Evolutionary conservation across 2,113 vertebrate species (phyloP).

Genomic region (Sorex araneus): DNA sequence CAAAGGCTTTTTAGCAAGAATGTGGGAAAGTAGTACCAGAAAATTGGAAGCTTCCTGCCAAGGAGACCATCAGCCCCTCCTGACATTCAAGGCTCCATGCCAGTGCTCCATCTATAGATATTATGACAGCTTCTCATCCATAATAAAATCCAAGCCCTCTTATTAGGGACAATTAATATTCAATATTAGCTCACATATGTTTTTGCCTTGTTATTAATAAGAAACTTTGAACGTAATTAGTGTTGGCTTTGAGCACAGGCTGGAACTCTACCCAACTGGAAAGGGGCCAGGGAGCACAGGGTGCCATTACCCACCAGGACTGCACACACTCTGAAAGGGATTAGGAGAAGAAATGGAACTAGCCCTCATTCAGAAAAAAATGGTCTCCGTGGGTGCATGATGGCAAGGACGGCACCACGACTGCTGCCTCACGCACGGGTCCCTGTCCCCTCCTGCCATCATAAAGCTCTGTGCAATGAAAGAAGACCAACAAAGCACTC

Average conservation of each 20-base stretch:
- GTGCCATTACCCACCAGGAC: conserved; percentile 62
- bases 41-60: conserved; percentile 74
- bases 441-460: background rate
- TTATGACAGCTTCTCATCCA: background rate
- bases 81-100: conserved; percentile 47
- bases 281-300: conserved; percentile 51
- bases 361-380: conserved; percentile 27
- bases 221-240: conserved; percentile 76
- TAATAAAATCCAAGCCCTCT: conserved; percentile 51
- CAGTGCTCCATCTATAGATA: conserved; percentile 48
- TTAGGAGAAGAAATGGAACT: conserved; percentile 62
- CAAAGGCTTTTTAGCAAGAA: conserved; percentile 68
- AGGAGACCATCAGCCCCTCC: conserved; percentile 46
- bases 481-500: background rate
- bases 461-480: background rate
- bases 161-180: conserved; percentile 78
- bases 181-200: conserved; percentile 67
- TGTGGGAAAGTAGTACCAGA: conserved; percentile 71
- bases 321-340: conserved; percentile 66
- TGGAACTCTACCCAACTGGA: conserved; percentile 77
- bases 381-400: background rate
- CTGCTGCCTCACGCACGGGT: background rate
- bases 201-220: conserved; percentile 77
- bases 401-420: background rate
- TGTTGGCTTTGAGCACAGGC: conserved; percentile 68